A percentile compares a stretch with the other conserved stretches of the same genome.
Conservation (phyloP, 2,113 vertebrate species). For the Corythaeola cristata region DNA sequence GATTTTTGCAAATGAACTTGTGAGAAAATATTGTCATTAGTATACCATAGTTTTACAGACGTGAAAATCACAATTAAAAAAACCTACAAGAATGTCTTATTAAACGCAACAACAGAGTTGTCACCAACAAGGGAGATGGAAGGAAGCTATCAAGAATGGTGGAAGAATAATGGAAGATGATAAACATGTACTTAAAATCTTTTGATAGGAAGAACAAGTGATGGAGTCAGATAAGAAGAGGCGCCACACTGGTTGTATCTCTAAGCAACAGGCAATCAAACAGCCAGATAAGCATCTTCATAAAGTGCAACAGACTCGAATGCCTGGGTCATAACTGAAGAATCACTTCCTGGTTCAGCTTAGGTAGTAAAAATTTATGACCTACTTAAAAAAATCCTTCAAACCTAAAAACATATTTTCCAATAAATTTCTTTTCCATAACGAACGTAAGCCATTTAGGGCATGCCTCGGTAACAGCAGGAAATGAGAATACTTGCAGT, state of each 20-base stretch:
- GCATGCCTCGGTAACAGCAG: not conserved
- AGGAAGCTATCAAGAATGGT: not conserved
- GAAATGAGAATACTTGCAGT: constrained; percentile 22
- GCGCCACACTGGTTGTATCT: constrained; percentile 78
- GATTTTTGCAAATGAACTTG: not conserved
- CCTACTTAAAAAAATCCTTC: constrained; percentile 63
- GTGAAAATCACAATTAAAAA: not conserved
- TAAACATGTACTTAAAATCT: constrained; percentile 61
- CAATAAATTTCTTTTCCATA: constrained; percentile 33
- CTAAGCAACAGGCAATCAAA: constrained; percentile 80
- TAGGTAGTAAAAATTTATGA: constrained; percentile 73
- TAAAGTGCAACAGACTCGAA: constrained; percentile 66
- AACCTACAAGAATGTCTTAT: not conserved
- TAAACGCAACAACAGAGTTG: not conserved
- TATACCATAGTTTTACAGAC: not conserved
- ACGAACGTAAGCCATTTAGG: not conserved
- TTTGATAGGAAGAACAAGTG: constrained; percentile 80
- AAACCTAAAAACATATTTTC: constrained; percentile 33
- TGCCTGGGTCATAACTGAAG: constrained; percentile 51
- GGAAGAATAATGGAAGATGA: constrained; percentile 48
- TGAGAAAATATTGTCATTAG: fast-evolving
- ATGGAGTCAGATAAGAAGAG: constrained; percentile 82
- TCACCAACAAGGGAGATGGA: not conserved
- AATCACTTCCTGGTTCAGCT: constrained; percentile 73
- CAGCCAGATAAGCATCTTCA: constrained; percentile 83